These are phyloP conservation scores for Ivindomyrus marchei DNA, from an alignment of 2,113 vertebrate genomes.

Conservation along the genomic window DNA sequence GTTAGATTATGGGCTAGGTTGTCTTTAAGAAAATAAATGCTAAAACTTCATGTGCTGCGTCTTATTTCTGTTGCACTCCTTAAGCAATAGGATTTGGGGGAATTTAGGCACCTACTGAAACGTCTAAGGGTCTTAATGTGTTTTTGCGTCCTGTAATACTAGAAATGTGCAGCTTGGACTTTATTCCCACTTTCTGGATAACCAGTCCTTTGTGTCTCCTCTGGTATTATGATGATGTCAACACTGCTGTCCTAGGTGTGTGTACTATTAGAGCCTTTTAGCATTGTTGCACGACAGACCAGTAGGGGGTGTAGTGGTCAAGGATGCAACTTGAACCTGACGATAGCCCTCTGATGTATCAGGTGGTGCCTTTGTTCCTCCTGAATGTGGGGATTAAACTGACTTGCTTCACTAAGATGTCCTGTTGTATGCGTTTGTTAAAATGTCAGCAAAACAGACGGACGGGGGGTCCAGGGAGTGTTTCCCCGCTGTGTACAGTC, in stretches of 20 bases:
- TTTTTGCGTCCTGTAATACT: background rate
- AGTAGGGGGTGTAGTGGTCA: background rate
- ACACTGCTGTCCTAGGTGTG: background rate
- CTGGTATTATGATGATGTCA: background rate
- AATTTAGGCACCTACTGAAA: background rate
- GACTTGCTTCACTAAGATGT: background rate
- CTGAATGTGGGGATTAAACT: background rate
- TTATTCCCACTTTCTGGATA: background rate
- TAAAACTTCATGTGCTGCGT: constrained; percentile 70
- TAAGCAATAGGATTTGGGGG: too few species aligned
- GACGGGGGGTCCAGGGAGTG: background rate
- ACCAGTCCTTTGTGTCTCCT: background rate
- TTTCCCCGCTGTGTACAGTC: background rate
- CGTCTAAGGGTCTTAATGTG: background rate
- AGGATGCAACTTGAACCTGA: background rate
- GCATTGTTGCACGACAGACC: background rate
- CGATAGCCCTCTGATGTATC: background rate
- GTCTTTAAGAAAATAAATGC: constrained; percentile 98
- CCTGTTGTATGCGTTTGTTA: background rate
- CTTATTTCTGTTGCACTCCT: constrained; percentile 36
- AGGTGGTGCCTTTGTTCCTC: background rate
- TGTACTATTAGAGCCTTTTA: background rate
- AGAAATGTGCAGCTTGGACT: background rate
- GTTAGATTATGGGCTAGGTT: constrained; percentile 86
- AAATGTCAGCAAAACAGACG: background rate